Percentiles rank a stretch among this genome's conserved stretches.
These are phyloP conservation scores for Picus viridis DNA, from an alignment of 2,797 vertebrate species.

Conservation along the genomic window DNA sequence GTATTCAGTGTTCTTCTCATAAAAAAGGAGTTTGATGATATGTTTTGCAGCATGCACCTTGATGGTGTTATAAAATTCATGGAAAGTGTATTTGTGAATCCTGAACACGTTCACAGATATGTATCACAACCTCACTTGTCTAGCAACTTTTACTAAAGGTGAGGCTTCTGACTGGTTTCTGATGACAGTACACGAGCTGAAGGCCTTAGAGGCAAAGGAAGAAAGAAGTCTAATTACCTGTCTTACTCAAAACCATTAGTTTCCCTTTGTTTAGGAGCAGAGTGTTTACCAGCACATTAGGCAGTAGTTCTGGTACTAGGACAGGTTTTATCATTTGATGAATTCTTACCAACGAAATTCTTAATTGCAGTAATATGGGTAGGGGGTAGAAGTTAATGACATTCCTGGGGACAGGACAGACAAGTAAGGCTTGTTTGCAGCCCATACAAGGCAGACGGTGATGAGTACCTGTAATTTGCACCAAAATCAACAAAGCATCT, in stretches of 20 bases:
- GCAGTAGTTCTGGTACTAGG: not conserved
- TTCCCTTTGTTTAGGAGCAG: not conserved
- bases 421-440: not conserved
- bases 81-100: not conserved
- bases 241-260: not conserved
- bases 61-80: not conserved
- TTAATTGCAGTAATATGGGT: not conserved
- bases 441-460: not conserved
- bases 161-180: not conserved
- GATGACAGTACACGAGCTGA: not conserved
- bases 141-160: not conserved
- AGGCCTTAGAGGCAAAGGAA: not conserved
- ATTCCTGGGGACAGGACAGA: not conserved
- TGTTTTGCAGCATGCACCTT: not conserved
- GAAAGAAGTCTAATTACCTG: too few relatives aligned
- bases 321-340: not conserved
- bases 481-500: not conserved
- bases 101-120: not conserved
- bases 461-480: not conserved
- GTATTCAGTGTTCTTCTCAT: not conserved
- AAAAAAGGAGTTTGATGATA: not conserved
- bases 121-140: fast-evolving
- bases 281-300: not conserved
- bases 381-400: not conserved
- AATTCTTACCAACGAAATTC: not conserved